These are phyloP conservation scores for Sterna hirundo DNA, from an alignment of 2,113 vertebrate species.

Conservation along the genomic window DNA sequence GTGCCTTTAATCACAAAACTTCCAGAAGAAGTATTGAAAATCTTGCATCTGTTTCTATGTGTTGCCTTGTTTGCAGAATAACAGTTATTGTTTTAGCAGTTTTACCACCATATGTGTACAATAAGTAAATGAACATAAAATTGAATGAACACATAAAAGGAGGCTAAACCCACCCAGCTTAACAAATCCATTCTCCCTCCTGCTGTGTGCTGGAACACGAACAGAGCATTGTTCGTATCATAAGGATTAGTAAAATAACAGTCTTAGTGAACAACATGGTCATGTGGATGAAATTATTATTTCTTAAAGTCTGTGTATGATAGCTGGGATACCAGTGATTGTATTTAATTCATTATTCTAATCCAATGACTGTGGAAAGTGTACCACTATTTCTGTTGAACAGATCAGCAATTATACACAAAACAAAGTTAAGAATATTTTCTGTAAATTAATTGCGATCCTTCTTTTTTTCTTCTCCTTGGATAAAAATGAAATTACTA, in stretches of 20 bases:
- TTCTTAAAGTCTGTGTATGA: constrained; percentile 18
- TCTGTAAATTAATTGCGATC: not conserved
- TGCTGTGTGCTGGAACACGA: constrained; percentile 58
- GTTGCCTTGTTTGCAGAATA: constrained; percentile 32
- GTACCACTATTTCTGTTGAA: constrained; percentile 24
- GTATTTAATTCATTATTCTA: not conserved
- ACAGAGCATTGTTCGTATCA: constrained; percentile 53
- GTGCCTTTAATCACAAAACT: constrained; percentile 38
- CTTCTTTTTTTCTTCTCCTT: not conserved
- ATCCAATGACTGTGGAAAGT: not conserved
- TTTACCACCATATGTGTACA: constrained; percentile 60
- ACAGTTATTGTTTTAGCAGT: constrained; percentile 40
- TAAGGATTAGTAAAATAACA: constrained; percentile 68
- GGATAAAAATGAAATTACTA: not conserved
- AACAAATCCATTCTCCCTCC: constrained; percentile 61
- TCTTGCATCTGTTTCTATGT: not conserved
- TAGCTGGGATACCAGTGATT: not conserved
- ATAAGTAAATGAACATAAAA: constrained; percentile 70
- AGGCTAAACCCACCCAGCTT: constrained; percentile 61
- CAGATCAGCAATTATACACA: not conserved
- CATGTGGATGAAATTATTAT: constrained; percentile 40
- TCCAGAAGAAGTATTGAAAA: not conserved
- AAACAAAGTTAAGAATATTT: constrained; percentile 26
- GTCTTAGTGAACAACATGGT: constrained; percentile 31
- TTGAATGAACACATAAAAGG: constrained; percentile 64